A percentile compares a stretch with the other conserved stretches of the same genome.
These are phyloP conservation scores for Trachymyrmex septentrionalis DNA, from an alignment of 1,140 invertebrate species.

Conservation along the genomic window DNA sequence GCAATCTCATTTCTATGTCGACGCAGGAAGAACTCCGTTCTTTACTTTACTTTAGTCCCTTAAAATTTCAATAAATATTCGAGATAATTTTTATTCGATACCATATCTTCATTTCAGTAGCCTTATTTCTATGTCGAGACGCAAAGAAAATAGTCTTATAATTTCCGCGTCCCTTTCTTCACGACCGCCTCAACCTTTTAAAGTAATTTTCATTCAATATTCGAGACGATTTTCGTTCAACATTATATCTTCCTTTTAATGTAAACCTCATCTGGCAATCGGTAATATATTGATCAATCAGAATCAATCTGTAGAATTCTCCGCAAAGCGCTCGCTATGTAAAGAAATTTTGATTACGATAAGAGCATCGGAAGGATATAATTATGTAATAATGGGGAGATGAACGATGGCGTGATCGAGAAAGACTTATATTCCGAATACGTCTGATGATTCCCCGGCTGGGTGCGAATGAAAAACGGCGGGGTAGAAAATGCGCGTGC, in stretches of 20 bases:
- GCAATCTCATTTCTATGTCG: too few relatives aligned
- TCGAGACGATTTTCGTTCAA: not conserved
- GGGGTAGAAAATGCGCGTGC: constrained; percentile 40
- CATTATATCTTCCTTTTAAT: not conserved
- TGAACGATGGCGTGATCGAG: not conserved
- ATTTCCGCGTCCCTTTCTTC: not conserved
- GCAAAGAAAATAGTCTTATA: not conserved
- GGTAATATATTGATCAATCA: not conserved
- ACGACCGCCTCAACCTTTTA: not conserved
- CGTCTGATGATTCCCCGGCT: not conserved
- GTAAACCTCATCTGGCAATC: not conserved
- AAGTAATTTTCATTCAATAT: constrained; percentile 6
- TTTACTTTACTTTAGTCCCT: too few relatives aligned
- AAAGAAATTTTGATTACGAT: constrained; percentile 34
- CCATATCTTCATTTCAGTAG: too few relatives aligned
- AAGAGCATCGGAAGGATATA: constrained; percentile 10
- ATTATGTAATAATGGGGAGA: constrained; percentile 8
- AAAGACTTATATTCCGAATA: constrained; percentile 39
- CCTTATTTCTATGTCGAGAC: not conserved
- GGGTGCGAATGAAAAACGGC: constrained; percentile 36
- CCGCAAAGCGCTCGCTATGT: not conserved
- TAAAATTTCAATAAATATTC: too few relatives aligned
- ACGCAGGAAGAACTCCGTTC: too few relatives aligned
- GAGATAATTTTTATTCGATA: too few relatives aligned
- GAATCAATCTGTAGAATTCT: not conserved